Evolutionary conservation across 2,113 vertebrate species (phyloP), one percentile per base, ranked within the genome.

Genomic region (Muscicapa adusta): DNA sequence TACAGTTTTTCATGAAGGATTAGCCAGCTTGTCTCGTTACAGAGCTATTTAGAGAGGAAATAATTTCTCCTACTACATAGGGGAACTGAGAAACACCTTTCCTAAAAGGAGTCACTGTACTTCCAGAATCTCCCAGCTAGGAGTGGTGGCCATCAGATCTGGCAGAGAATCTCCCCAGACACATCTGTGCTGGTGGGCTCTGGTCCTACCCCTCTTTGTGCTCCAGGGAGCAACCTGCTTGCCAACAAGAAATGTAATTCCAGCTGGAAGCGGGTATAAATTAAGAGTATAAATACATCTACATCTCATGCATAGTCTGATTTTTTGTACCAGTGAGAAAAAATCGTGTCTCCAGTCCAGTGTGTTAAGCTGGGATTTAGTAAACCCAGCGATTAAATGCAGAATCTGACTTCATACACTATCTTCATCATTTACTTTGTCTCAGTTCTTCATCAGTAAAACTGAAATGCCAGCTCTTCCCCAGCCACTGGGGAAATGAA

Each of bases 401-500:
- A 75, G 72, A 73, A 71, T 60, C 85, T 77, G 40, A 75, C 47
- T 66, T 87, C 26, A 48, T 34, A 81, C 29, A 58, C 9, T 5
- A 24, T 61, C 63, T 47, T 60, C 58, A 23, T 31, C 7, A 40
- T 70, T 73, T 47, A 40, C 51, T 85, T 84, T 72, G 58, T 50
- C 75, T 70, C 60, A 43, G 60, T 85, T 89, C 47, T 67, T 94
- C 48, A 84, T 56, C 80, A 65, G 65, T 31, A 81, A 82, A 95
- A 94, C 47, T 45, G 78, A 70, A 78, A 87, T 14, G 79, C 70
- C 45, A 85, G 88, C 47, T 79, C 71, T 95, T 54, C 54, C 87
- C 42, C 7, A 4, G 58, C 63, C 85, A 76, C 78, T 14, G 18
- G 91, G 93, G 94, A 95, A 91, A 94, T 73, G 78, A 85, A 91